Evolutionary conservation across 2,888 invertebrate species (phyloP), one percentile per base, ranked within the genome.

Genomic region (Tipula vernalis): DNA sequence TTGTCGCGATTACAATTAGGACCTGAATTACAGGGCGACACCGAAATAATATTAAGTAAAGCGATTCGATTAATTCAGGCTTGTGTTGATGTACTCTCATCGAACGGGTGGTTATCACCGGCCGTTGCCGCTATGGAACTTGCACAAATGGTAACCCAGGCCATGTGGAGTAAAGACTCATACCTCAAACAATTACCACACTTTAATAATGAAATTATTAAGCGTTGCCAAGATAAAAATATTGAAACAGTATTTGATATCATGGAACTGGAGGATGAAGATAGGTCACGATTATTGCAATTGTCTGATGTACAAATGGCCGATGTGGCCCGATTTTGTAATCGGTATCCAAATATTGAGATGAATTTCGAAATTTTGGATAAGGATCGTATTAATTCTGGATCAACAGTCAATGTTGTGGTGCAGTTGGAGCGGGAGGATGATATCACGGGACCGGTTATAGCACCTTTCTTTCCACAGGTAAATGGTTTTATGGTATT

Each of bases 61-160:
- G 96, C 97, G 0, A 96, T 97, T 87, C 93, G 97, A 0, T 91
- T 97, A 86, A 97, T 97, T 90, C 97, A 97, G 90, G 99, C 99
- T 0, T 99, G 99, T 91, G 99, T 99, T 42, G 98, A 98, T 91
- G 98, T 98, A 10, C 92, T 98, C 51, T 96, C 96, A 90, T 98
- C 98, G 84, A 99, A 98, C 89, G 99, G 99, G 44, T 99, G 99
- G 99, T 93, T 99, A 86, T 95, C 98, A 0, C 99, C 99, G 0
- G 99, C 99, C 3, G 97, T 99, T 71, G 98, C 99, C 18, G 99
- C 99, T 89, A 99, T 99, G 99, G 99, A 99, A 92, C 93, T 99
- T 89, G 98, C 99, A 0, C 99, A 99, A 92, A 99, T 99, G 99
- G 97, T 98, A 2, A 99, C 99, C 0, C 99, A 99, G 92, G 99